These are phyloP conservation scores for Eupithecia pulchellata DNA, from an alignment of 2,888 invertebrate genomes.

Conservation along the genomic window DNA sequence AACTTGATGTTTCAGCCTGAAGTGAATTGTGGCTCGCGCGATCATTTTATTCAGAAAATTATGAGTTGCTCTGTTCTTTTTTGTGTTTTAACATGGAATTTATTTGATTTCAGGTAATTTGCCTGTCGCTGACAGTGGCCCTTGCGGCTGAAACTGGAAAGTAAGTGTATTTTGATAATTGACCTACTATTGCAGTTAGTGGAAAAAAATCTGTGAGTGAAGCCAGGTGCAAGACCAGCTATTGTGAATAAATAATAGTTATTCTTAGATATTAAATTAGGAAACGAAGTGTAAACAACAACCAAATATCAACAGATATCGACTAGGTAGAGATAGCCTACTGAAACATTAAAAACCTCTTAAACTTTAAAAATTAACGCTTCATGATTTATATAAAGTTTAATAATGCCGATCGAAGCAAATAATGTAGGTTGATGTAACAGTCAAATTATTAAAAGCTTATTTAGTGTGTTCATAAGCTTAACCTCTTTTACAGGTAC, in stretches of 20 bases:
- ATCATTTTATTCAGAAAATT: neutral
- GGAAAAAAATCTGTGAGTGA: neutral
- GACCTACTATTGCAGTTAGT: neutral
- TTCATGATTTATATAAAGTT: neutral
- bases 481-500: conserved; percentile 44
- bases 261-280: neutral
- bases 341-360: neutral
- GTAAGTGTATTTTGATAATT: conserved; percentile 49
- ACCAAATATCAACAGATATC: neutral
- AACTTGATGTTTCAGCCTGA: neutral
- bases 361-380: neutral
- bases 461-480: too few species aligned
- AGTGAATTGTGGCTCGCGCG: neutral
- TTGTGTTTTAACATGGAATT: conserved; percentile 14
- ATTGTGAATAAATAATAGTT: neutral
- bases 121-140: conserved; percentile 66
- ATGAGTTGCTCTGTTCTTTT: neutral
- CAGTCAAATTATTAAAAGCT: too few species aligned
- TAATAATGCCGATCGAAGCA: too few species aligned
- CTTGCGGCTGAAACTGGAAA: conserved; percentile 63
- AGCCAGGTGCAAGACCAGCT: neutral
- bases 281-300: neutral
- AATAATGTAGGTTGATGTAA: too few species aligned
- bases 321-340: neutral
- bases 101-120: conserved; percentile 70